Evolutionary conservation across 92 coral and sea anemone genomes (phyloP), one percentile per base, ranked within the genome.

Genomic region (Bergia sp.): DNA sequence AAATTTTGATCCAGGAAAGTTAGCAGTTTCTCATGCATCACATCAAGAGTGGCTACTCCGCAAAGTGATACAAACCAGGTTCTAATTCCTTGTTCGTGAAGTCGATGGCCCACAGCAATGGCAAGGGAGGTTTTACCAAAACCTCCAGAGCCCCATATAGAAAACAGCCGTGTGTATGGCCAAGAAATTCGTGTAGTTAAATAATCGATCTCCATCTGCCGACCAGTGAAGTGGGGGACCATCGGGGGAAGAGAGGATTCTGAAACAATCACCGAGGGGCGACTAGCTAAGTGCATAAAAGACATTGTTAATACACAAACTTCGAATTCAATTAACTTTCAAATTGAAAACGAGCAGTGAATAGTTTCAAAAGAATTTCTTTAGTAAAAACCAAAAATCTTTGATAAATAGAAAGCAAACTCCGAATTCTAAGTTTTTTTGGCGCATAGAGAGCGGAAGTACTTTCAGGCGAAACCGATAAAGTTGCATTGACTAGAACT

Each of bases 61-160:
- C 64, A 37, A 80, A 80, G 85, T 57, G 72, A 39, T 44, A 80
- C 85, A 80, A 53, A 80, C 71, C 85, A 80, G 16, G 47, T 37
- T 80, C 20, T 80, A n/a, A 53, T 57, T 53, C 85, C 85, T 80
- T 80, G 85, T 55, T 80, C 37, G 0, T 80, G 45, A 80, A 80
- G 85, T 39, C 40, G 85, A 37, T 80, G 84, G 41, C 84, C 84
- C 58, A 80, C 71, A 13, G 69, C 84, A 50, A 50, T 47, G 37
- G 84, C 84, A 36, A 80, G 23, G 40, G 84, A 23, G 0, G 84
- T 80, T 47, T 80, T 80, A 4, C 84, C 84, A 23, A 80, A 55
- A 50, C 84, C 84, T 36, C 84, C 84, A 6, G 64, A 44, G 13
- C 82, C 82, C 82, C 36, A 67, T n/a, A 67, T 67, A n/a, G 37